Percentiles rank a stretch among this genome's conserved stretches.
Evolutionary conservation across 53 echinoderm and acorn worm species (phyloP).

Genomic region (Apostichopus leukothele): DNA sequence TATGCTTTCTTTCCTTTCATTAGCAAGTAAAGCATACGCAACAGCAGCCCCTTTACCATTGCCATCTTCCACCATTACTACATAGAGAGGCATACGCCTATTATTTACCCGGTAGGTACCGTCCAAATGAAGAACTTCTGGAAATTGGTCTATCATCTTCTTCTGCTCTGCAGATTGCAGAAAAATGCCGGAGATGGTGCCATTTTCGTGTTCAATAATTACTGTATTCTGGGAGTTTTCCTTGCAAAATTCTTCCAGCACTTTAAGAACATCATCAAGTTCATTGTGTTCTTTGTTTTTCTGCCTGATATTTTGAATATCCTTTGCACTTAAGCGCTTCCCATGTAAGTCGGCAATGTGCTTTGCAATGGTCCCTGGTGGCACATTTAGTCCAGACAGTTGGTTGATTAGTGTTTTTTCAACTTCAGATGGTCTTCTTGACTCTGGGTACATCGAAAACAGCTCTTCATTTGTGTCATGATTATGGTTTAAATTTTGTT

Average conservation of each 20-base stretch:
- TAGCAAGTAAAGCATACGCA: conserved; percentile 24
- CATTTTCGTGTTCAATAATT: conserved; percentile 4
- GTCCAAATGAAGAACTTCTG: conserved; percentile 20
- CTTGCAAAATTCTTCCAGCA: conserved; percentile 14
- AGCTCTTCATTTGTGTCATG: background rate
- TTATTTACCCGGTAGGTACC: conserved; percentile 39
- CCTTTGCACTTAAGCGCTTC: conserved; percentile 10
- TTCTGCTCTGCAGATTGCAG: conserved; percentile 1
- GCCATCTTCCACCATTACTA: conserved; percentile 34
- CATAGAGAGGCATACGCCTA: conserved; percentile 16
- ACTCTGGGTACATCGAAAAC: conserved; percentile 1
- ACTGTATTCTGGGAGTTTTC: conserved; percentile 20
- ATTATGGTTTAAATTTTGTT: conserved; percentile 18
- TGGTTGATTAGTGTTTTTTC: conserved; percentile 6
- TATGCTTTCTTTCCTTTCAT: conserved; percentile 23
- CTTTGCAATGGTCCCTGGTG: conserved; percentile 15
- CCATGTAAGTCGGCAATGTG: background rate
- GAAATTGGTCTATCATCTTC: background rate
- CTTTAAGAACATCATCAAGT: background rate
- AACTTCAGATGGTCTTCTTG: background rate
- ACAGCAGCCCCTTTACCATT: background rate
- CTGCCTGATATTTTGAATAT: conserved; percentile 9
- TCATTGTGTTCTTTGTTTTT: background rate
- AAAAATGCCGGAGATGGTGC: background rate
- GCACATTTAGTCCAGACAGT: conserved; percentile 13